Base-by-base conservation (phyloP, 2,113 vertebrate genomes). In the Spermophilus dauricus region DNA sequence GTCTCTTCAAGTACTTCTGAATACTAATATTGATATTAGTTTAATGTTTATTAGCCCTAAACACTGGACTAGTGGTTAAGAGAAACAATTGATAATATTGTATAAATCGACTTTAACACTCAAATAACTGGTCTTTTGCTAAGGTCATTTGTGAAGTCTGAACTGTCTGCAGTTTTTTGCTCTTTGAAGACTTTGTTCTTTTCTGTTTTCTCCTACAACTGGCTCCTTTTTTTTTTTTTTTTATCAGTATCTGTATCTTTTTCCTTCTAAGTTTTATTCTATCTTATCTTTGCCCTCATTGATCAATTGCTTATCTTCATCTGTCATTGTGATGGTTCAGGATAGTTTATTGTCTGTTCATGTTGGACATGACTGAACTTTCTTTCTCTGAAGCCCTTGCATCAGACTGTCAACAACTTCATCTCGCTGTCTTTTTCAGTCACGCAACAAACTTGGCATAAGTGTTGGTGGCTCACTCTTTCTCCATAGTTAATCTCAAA, bases 401-500 rank as follows among this genome's bases (percentile, higher is more conserved):
- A 51, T 88, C 16, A n/a, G 42, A 17, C 13, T 67, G 51, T 91
- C 39, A 76, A 81, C 81, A 89, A 5, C 51, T 76, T 86, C 30
- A 73, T 84, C 77, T 89, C 80, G 72, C 76, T 84, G 12, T 65
- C 56, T 39, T 78, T 95, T 65, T 77, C 58, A 95, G 77, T 90
- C 77, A 73, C 2, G 3, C 61, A 89, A n/a, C n/a, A 65, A 10
- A 37, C 16, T 92, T 93, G 83, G 58, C 51, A 26, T 82, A 10
- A 32, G 72, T 81, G 80, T 97, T 85, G 17, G 61, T 95, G 58
- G 4, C 42, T 87, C 8, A 63, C 39, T 72, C 81, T 89, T 48
- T 75, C 86, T 96, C 63, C 34, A 10, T 42, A 39, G 18, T 86
- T 92, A n/a, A 69, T 83, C 48, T 85, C 30, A 94, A 78, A 7